Conservation (phyloP, 2,113 vertebrate genomes). For the Eublepharis macularius region DNA sequence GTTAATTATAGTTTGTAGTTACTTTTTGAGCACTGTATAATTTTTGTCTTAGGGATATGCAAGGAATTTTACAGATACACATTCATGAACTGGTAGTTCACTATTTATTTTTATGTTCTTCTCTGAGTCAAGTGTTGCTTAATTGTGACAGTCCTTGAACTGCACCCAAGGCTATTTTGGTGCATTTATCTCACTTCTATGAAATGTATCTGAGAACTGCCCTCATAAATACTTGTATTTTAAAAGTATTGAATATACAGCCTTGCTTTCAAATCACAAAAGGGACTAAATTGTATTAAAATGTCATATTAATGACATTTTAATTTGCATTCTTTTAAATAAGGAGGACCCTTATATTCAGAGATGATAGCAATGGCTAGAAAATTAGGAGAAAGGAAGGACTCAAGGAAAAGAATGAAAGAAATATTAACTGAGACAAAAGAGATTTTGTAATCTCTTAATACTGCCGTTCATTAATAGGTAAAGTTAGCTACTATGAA, state of each 20-base stretch:
- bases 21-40: conserved; percentile 44
- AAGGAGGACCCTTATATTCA: no score
- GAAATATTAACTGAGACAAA: no score
- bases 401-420: no score
- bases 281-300: conserved; percentile 21
- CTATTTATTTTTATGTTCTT: not conserved
- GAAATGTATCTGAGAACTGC: not conserved
- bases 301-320: not conserved
- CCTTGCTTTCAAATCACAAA: not conserved
- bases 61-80: conserved; percentile 16
- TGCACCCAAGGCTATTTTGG: not conserved
- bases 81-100: conserved; percentile 8
- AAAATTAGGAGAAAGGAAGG: no score
- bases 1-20: conserved; percentile 55
- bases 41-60: conserved; percentile 26
- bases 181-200: not conserved
- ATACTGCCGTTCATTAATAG: no score
- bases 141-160: not conserved
- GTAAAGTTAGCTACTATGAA: no score
- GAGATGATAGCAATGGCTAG: no score
- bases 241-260: not conserved
- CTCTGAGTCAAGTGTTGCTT: not conserved
- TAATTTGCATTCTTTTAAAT: not conserved
- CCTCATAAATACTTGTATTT: not conserved
- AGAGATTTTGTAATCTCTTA: no score